Evolutionary conservation across 2,113 vertebrate genomes (phyloP), one percentile per base, ranked within the genome.

Genomic region (Orthonyx spaldingii): DNA sequence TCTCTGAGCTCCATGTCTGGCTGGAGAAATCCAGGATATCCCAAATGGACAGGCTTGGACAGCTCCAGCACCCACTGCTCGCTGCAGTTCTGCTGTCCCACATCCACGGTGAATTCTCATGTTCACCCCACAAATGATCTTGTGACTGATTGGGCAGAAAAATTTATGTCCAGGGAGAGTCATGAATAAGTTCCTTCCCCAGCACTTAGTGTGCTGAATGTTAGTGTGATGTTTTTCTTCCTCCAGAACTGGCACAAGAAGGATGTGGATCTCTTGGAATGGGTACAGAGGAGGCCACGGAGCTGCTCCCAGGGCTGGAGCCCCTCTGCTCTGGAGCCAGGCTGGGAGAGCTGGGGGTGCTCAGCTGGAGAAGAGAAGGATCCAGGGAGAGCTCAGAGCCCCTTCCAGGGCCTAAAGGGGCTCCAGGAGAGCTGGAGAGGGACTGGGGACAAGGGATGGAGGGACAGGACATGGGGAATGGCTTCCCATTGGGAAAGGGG

Each of bases 41-140:
- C 70, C 19, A 24, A 46, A 30, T 2, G 3, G 39, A 57, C 6
- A 41, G 44, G 33, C 44, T 19, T 16, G 49, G 41, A 24, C 13
- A 39, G 5, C 17, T 65, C 39, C 3, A 23, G 49, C 41, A 75
- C 22, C 55, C 17, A 0, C 23, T 33, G 53, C 20, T 47, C 42
- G 11, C 13, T 5, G 42, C 2, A 6, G 12, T 22, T 63, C 70
- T 71, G 33, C 18, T 37, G 11, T 63, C 44, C 56, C 70, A 35
- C 9, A 4, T 39, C 63, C 12, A 0, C 3, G 64, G 46, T 8
- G 59, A 65, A 24, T 92, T 50, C 49, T 55, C 8, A 0, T 7
- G 19, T 42, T 68, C 49, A 23, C 33, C 9, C n/a, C 75, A 42
- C 16, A 42, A 21, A n/a, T 24, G 30, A 19, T 41, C 20, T 52